Base-by-base conservation (phyloP, 2,797 vertebrate genomes). In the Cercopithecus mitis region DNA sequence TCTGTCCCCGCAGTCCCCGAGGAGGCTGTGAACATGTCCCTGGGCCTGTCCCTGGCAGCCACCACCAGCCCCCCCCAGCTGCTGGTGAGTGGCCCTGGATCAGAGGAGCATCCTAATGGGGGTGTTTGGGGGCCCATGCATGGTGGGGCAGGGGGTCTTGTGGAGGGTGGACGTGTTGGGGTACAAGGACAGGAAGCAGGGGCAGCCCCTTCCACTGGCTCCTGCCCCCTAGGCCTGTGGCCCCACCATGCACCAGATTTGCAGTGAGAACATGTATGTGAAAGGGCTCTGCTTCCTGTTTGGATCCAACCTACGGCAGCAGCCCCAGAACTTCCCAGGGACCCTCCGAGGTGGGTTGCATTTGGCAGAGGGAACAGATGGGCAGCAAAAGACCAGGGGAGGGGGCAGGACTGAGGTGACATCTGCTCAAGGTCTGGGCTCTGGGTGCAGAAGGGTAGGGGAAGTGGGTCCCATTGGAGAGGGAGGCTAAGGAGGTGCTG, bases 271-370 rank as follows among this genome's bases (percentile, higher is more conserved):
- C 72, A 96, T 87, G 0, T 98, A 98, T 0, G 33, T 97, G 36
- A 98, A 97, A 2, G 98, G 98, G 25, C 89, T 98, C 14, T 98
- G 98, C 67, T 98, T 98, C 94, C 77, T 97, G 22, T 97, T 98
- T n/a, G 97, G 94, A 25, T 30, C 95, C 52, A 93, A 94, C 55
- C 90, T 98, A 25, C 14, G 64, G 33, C 91, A 30, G 76, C 39
- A 90, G 2, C 85, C 55, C 7, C 58, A 39, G 55, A 90, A 17
- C 14, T 64, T 98, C 82, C 98, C 98, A 22, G 14, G 57, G 67
- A 1, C 39, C 14, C 96, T 98, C 45, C 96, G 96, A 98, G 98
- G 98, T 98, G 94, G n/a, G 97, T 72, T 6, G 20, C 2, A 3
- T 24, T 64, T 12, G 58, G n/a, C 8, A 47, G 24, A 17, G 39